A percentile compares a stretch with the other conserved stretches of the same genome.
Conservation (phyloP, 2,888 invertebrate genomes). For the Aquatica leii region DNA sequence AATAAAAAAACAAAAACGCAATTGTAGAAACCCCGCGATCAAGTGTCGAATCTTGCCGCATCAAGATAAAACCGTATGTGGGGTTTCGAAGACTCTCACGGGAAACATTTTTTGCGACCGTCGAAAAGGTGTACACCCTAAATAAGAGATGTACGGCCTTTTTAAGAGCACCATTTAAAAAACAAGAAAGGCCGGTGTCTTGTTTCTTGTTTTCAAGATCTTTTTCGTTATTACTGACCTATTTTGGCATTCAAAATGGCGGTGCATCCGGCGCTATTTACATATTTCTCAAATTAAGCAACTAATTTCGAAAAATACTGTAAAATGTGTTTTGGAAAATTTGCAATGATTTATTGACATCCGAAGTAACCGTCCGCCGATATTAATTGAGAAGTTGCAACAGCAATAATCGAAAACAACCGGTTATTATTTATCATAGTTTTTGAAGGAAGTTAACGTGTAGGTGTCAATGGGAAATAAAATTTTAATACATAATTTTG, state of each 20-base stretch:
- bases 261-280: not conserved
- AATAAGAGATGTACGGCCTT: slow-evolving; percentile 3
- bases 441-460: too few species aligned
- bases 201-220: not conserved
- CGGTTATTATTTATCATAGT: too few species aligned
- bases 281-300: slow-evolving; percentile 7
- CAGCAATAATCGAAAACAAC: too few species aligned
- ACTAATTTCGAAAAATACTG: too few species aligned
- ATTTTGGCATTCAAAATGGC: not conserved
- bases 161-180: slow-evolving; percentile 8
- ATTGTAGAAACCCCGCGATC: too few species aligned
- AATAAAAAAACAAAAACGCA: too few species aligned
- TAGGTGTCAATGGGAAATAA: too few species aligned
- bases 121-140: slow-evolving; percentile 12
- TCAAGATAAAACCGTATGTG: slow-evolving; percentile 2
- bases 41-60: not conserved
- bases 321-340: too few species aligned
- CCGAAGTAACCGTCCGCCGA: too few species aligned
- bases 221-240: not conserved
- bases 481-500: too few species aligned
- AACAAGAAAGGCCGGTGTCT: slow-evolving; percentile 5
- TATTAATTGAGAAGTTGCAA: too few species aligned
- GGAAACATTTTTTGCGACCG: slow-evolving; percentile 14
- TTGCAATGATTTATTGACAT: too few species aligned
- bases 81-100: slow-evolving; percentile 12